A percentile compares a stretch with the other conserved stretches of the same genome.
Evolutionary conservation across 2,888 invertebrate species (phyloP).

Genomic region (Carterocephalus palaemon): DNA sequence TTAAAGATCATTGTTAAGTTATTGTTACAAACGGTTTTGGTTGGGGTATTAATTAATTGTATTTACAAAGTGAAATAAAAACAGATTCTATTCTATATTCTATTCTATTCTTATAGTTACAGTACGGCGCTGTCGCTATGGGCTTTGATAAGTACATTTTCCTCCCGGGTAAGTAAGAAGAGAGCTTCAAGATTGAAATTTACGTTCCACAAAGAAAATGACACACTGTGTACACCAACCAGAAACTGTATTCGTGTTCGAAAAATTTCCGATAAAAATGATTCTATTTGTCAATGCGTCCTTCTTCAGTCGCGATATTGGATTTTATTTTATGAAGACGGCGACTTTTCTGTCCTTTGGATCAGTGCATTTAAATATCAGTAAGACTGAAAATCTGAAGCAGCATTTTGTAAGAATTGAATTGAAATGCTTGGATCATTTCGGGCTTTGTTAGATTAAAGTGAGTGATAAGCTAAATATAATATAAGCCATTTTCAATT

Average conservation of each 20-base stretch:
- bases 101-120: neutral
- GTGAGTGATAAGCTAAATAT: no score
- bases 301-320: neutral
- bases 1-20: no score
- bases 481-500: no score
- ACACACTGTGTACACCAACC: neutral
- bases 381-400: no score
- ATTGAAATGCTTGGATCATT: neutral
- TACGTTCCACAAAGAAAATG: conserved; percentile 4
- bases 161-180: neutral
- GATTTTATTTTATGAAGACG: neutral
- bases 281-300: conserved; percentile 2
- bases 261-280: conserved; percentile 1
- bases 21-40: no score
- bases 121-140: conserved; percentile 1
- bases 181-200: conserved; percentile 3
- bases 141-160: neutral
- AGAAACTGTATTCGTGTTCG: no score
- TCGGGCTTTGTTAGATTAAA: no score
- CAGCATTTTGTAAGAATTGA: no score
- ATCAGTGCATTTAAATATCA: no score
- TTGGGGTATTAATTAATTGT: no score
- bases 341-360: neutral
- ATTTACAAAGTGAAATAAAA: no score
- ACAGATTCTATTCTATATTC: no score